A percentile compares a stretch with the other conserved stretches of the same genome.
Conservation (phyloP, 2,797 vertebrate genomes). For the Halcyon chelicuti region DNA sequence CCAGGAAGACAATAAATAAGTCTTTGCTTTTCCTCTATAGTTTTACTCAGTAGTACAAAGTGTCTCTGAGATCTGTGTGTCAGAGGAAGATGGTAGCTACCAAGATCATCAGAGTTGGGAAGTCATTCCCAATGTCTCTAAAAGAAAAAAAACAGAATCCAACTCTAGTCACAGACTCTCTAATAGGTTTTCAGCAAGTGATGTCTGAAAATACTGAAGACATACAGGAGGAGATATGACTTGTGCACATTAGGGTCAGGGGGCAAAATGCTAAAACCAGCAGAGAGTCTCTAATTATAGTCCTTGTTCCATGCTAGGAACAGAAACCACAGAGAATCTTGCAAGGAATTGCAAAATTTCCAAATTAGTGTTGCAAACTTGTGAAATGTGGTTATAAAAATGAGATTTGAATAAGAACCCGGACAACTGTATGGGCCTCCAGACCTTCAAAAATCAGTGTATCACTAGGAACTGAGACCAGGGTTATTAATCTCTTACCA, state of each 20-base stretch:
- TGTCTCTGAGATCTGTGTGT: accelerated
- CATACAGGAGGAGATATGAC: accelerated
- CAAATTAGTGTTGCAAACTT: neutral
- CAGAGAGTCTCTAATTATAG: neutral
- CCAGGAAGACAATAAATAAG: neutral
- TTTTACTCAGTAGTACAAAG: neutral
- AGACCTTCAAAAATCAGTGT: neutral
- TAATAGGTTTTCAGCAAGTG: neutral
- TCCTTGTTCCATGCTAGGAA: neutral
- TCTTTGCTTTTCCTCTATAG: accelerated
- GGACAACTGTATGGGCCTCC: neutral
- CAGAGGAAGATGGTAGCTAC: neutral
- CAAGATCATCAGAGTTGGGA: neutral
- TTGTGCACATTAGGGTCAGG: neutral
- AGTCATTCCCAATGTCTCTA: neutral
- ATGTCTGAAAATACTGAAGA: neutral
- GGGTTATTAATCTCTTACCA: neutral
- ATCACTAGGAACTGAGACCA: neutral
- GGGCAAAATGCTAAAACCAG: neutral
- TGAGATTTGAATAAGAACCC: neutral
- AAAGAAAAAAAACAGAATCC: neutral
- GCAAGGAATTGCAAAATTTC: neutral
- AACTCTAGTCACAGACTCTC: neutral
- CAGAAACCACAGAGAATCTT: neutral
- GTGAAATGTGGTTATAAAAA: neutral